Base-by-base conservation (phyloP, 2,888 invertebrate genomes). In the Chloroclysta siterata region DNA sequence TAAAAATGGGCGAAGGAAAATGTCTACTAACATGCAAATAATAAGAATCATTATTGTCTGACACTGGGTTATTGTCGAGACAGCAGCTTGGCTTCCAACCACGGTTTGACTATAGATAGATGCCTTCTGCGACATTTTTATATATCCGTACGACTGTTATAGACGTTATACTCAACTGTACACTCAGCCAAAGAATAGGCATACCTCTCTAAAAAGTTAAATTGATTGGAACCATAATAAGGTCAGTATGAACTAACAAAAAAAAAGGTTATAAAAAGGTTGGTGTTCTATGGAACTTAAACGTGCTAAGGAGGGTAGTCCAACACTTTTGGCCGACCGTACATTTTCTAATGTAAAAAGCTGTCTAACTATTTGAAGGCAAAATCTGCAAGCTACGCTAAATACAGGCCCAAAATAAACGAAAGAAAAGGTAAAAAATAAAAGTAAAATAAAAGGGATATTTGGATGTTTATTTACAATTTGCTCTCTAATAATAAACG, bases 51-150 rank as follows among this genome's bases (percentile, higher is more conserved):
- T 93, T 93, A 93, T 93, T 93, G 93, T 93, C 93, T 90, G 90
- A 92, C 93, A 93, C 92, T 91, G 90, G 91, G 90, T 93, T 93
- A 93, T 93, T 93, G 93, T 93, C 93, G 81, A 92, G 92, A 93
- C 93, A 93, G 93, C 93, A 93, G 93, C 85, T 89, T 48, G 70
- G 88, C 86, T 80, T 72, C 71, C 63, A 82, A 87, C 88, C 88
- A 72, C 80, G 80, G 84, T 86, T 87, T 83, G 87, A 85, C 88
- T 88, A 88, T 76, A 82, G 80, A 71, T 22, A 39, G 36, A 68
- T 72, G 64, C 70, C 74, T 68, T 71, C 60, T 53, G 22, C 22
- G 55, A 60, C 11, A 39, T 29, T 28, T 14, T 6, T n/a, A 29
- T 10, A 22, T 55, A 46, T 17, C 29, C n/a, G n/a, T n/a, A 41